Base-by-base conservation (phyloP, 64 coral and sea anemone genomes). In the Anthopleura sola region DNA sequence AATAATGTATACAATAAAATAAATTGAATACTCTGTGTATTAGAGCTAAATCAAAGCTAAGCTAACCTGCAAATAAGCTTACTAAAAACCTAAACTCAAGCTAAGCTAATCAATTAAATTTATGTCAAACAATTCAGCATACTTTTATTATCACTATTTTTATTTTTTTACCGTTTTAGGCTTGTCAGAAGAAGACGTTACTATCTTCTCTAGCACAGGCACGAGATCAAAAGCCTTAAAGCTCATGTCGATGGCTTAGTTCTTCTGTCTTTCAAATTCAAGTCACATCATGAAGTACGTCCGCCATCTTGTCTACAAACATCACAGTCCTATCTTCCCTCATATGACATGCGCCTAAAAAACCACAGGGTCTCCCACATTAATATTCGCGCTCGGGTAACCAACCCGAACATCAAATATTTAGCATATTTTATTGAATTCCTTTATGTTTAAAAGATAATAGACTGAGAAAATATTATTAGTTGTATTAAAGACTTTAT, bases 161-260 rank as follows among this genome's bases (percentile, higher is more conserved):
- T 12, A 71, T 36, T n/a, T 3, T 71, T 49, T 47, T 86, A 91
- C 89, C 83, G 83, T 91, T 91, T 91, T 91, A 17, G 89, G 89
- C 55, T 78, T 91, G 20, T 91, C 89, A 78, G 89, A 56, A 29
- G 89, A 91, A 24, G 83, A 83, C 78, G 83, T 91, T 9, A 75
- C 75, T 80, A 91, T 86, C 24, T 78, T 86, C 53, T 85, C 84
- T 57, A 91, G 66, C 47, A 86, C 83, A 64, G 83, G 89, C 21
- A 78, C 76, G 17, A 91, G 84, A 68, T 91, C 89, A 64, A 91
- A 91, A 26, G 89, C 89, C 85, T 86, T 91, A 24, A 91, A 91
- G 47, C 84, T 82, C 37, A 60, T 85, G 34, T 91, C 86, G 33
- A 20, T 20, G 26, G 29, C 11, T 12, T 56, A 83, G 16, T 36